Evolutionary conservation across 2,113 vertebrate genomes (phyloP).

Genomic region (Burhinus oedicnemus): DNA sequence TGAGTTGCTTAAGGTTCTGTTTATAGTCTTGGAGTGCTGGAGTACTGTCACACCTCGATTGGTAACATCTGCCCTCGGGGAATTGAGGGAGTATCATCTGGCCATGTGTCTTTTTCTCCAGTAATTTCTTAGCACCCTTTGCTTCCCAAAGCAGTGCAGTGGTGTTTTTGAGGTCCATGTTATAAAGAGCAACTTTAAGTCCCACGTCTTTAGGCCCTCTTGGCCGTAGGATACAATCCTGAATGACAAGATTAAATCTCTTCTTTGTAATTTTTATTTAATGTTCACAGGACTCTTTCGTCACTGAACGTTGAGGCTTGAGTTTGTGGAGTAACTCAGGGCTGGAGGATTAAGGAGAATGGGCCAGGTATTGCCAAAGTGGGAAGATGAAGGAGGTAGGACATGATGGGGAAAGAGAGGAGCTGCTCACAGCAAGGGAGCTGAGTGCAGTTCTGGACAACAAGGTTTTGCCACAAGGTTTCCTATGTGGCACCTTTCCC

Average conservation of each 20-base stretch:
- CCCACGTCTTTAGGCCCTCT: not conserved
- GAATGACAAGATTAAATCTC: not conserved
- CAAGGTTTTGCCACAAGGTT: not conserved
- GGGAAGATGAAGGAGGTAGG: not conserved
- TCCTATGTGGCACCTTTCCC: not conserved
- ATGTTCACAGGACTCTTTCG: not conserved
- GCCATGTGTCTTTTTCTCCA: not conserved
- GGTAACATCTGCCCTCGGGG: not conserved
- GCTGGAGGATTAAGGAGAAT: not conserved
- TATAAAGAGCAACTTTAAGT: not conserved
- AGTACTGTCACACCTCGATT: not conserved
- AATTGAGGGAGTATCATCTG: not conserved
- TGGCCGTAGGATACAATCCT: not conserved
- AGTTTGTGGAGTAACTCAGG: not conserved
- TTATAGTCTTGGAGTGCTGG: not conserved
- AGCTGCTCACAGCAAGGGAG: not conserved
- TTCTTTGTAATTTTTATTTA: not conserved
- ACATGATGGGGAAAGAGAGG: not conserved
- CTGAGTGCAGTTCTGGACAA: not conserved
- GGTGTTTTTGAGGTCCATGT: accelerated
- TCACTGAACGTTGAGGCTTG: not conserved
- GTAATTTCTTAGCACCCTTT: not conserved
- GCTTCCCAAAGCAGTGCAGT: not conserved
- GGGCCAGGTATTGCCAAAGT: not conserved
- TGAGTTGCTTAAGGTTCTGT: constrained; percentile 40